Evolutionary conservation across 2,113 vertebrate species (phyloP), one percentile per base, ranked within the genome.

Genomic region (Delphinapterus leucas): DNA sequence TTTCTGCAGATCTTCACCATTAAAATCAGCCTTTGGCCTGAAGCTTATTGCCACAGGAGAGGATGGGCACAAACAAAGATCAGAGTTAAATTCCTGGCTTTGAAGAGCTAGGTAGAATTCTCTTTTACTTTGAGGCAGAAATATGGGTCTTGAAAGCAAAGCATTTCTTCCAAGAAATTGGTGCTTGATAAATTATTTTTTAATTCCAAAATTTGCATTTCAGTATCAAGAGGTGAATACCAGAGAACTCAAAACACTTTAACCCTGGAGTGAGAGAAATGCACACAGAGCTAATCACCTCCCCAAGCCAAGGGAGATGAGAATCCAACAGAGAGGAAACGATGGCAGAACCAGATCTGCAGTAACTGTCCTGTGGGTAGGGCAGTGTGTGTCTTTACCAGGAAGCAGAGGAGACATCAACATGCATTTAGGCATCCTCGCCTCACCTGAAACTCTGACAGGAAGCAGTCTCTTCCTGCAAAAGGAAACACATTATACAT

Each of bases 241-340:
- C 2, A 4, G 74, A 83, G 38, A 68, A 47, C 6, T 58, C 31
- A 58, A 47, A 73, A 49, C 60, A 58, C 4, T 20, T 68, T 18
- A 38, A n/a, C 20, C 6, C 26, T 53, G 15, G 25, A 15, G 47
- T 33, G 47, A 38, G 61, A 65, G 33, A 11, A 31, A 17, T 2
- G 3, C 1, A 12, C 4, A 2, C 11, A 15, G 31, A 36, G 31
- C 25, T 9, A 6, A 38, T 20, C 2, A 7, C 23, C n/a, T 58
- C 44, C n/a, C 26, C 10, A 25, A 8, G 23, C 33, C 8, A 20
- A 55, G 41, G 38, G 76, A 81, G 23, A 12, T 7, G 4, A 31
- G 33, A 38, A 20, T 5, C 38, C 0, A 2, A 12, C 17, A 77
- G 63, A 23, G 31, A 23, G 31, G 23, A 61, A 21, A 18, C 2